Conservation (phyloP, 2,113 vertebrate genomes). For the Otocyon megalotis region DNA sequence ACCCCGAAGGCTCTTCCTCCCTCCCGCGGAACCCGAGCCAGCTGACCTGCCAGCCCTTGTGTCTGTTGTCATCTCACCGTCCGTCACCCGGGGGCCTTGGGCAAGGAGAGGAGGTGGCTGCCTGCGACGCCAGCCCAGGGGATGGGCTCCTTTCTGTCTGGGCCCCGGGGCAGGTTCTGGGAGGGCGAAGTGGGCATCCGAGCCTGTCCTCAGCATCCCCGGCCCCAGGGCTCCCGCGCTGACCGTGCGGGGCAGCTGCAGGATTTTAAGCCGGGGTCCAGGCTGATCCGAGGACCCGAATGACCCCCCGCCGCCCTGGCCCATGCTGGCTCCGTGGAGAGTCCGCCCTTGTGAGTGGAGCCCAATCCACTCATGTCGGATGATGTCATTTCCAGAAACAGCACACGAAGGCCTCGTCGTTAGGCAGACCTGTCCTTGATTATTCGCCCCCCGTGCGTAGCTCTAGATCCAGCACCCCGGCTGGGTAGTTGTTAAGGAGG, state of each 20-base stretch:
- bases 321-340: not conserved
- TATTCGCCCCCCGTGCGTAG: accelerated
- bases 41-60: too few relatives aligned
- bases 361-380: not conserved
- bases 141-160: not conserved
- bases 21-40: not conserved
- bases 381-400: not conserved
- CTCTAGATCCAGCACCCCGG: accelerated
- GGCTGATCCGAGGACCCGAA: not conserved
- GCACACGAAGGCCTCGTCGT: accelerated
- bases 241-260: accelerated
- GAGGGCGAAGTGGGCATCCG: accelerated
- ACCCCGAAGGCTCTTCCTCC: not conserved
- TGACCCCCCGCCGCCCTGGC: not conserved
- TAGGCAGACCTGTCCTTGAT: accelerated
- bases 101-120: accelerated
- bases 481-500: not conserved
- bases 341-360: not conserved
- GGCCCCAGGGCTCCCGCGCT: not conserved
- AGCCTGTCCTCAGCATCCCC: too few relatives aligned
- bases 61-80: accelerated
- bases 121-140: accelerated
- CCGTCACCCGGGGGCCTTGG: not conserved
- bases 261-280: not conserved
- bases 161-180: not conserved